Base-by-base conservation (phyloP, 1,140 invertebrate genomes). In the Ctenoplectra terminalis region DNA sequence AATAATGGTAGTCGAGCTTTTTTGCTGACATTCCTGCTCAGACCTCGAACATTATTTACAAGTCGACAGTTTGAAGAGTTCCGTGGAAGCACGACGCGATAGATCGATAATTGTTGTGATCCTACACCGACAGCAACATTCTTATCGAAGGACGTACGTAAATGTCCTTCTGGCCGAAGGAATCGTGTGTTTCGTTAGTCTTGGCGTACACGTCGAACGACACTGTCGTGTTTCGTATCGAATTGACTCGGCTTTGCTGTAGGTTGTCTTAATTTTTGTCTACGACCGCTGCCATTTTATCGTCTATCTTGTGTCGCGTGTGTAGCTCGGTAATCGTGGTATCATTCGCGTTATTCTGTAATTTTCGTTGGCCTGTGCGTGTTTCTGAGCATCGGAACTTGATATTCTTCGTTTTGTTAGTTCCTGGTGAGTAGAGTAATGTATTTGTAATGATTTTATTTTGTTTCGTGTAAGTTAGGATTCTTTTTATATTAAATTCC, bases 21-120 rank as follows among this genome's bases (percentile, higher is more conserved):
- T 79, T 79, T 72, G 46, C n/a, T 11, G 56, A 34, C 46, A 60
- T 78, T 71, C 54, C 67, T 17, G 29, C 9, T 13, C 4, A n/a
- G 11, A 37, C 15, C 8, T 29, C 34, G 3, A 17, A 1, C 31
- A 56, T 6, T 37, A 34, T 64, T 64, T 63, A 73, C 56, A 34
- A 23, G 5, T 15, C 9, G 26, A 4, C 6, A 11, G 4, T 15
- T 34, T 17, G 26, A 23, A 26, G 23, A 31, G 9, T 26, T 60
- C 7, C 58, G 15, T 11, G 8, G 11, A 31, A 79, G 31, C 48
- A 60, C 26, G 8, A 50, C 34, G 3, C 29, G 8, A 43, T 31
- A 29, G 29, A 46, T 56, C 8, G 11, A 13, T 4, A 20, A 46
- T 60, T 78, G 37, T 60, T 71, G 40, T 78, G 52, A 34, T 48